Conservation (phyloP, 2,888 invertebrate genomes). For the Balanococcus diminutus region DNA sequence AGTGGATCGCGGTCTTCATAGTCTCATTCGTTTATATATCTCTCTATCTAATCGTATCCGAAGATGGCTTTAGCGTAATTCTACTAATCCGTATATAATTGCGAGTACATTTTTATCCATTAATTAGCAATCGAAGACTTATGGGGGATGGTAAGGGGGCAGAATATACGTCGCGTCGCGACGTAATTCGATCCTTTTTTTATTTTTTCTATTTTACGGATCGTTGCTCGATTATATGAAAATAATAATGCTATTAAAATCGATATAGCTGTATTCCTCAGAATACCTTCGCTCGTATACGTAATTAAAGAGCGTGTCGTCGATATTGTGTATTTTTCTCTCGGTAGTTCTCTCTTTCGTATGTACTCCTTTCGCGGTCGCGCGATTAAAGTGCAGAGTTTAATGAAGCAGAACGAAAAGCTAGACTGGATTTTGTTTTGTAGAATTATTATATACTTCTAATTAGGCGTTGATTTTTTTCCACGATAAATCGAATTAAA, state of each 20-base stretch:
- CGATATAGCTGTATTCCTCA: not conserved
- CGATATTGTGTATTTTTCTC: not conserved
- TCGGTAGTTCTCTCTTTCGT: not conserved
- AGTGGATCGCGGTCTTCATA: not conserved
- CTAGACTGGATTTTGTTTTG: not conserved
- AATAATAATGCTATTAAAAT: not conserved
- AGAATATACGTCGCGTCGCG: not conserved
- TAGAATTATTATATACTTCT: not conserved
- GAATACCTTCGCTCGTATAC: not conserved
- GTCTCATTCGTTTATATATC: not conserved
- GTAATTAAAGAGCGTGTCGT: not conserved
- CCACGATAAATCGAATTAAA: not conserved
- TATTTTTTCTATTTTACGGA: not conserved
- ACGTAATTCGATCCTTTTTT: not conserved
- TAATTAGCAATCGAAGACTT: not conserved
- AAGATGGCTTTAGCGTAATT: not conserved
- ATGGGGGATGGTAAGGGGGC: not conserved
- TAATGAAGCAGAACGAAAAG: not conserved
- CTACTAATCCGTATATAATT: not conserved
- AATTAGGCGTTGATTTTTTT: not conserved
- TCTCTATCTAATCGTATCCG: not conserved
- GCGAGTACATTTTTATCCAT: not conserved
- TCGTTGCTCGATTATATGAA: not conserved
- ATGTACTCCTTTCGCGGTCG: not conserved
- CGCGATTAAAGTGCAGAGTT: not conserved